These are phyloP conservation scores for Clarias platycephalus DNA, from an alignment of 2,797 vertebrate genomes.

Conservation along the genomic window DNA sequence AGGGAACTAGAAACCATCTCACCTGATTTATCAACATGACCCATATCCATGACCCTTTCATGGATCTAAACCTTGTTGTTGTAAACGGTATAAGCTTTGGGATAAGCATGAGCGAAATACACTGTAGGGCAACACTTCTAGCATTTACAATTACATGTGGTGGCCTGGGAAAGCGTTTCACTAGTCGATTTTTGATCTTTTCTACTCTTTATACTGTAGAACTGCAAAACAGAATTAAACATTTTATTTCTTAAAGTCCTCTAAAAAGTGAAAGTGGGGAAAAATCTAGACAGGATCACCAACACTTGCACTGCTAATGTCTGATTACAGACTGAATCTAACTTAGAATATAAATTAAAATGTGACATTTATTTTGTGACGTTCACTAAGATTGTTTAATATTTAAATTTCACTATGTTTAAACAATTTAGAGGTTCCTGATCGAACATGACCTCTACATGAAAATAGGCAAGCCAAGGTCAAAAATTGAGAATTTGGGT, in stretches of 20 bases:
- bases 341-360: no score
- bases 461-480: not conserved
- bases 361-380: no score
- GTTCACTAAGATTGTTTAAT: no score
- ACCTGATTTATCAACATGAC: not conserved
- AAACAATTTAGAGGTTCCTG: not conserved
- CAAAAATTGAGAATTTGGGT: not conserved
- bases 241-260: not conserved
- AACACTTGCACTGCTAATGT: not conserved
- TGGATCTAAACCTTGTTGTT: not conserved
- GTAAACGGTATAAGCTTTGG: constrained; percentile 7
- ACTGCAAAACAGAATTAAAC: not conserved
- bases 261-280: not conserved
- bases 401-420: no score
- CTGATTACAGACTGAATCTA: not conserved
- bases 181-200: not conserved
- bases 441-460: not conserved
- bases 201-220: not conserved
- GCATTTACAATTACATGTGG: not conserved
- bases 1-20: not conserved
- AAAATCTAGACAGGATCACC: not conserved
- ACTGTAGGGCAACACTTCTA: not conserved
- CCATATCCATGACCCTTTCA: not conserved
- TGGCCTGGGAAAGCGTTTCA: not conserved
- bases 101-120: not conserved